Base-by-base conservation (phyloP, 35 echinoderm and acorn worm species). In the Lytechinus pictus region DNA sequence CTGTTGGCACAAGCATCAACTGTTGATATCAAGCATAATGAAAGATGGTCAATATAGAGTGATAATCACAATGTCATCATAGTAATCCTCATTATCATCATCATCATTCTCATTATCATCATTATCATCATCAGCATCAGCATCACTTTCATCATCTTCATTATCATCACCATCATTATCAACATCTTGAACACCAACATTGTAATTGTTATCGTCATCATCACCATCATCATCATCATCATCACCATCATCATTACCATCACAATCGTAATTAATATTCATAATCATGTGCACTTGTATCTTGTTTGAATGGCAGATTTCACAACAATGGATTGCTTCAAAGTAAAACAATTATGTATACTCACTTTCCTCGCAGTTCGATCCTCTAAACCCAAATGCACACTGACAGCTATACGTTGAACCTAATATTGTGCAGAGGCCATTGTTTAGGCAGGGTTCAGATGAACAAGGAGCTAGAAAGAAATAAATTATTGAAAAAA, bases 41-140 rank as follows among this genome's bases (percentile, higher is more conserved):
- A 79, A 7, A 79, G 4, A n/a, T 24, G 66, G n/a, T 24, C 8
- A 24, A n/a, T 44, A 60, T 60, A 16, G 4, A 60, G 0, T 58
- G 56, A 87, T 88, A 52, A 9, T 88, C 44, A 90, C 0, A 52
- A 8, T 28, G 9, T 52, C 28, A 90, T 29, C n/a, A 52, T 10
- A 10, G 16, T 90, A 6, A 90, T 90, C 88, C 52, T 90, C 9
- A 52, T 88, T 21, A 87, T 87, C 5, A 87, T 87, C 1, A 87
- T 87, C 14, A 87, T 87, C 86, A 87, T 87, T 4, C 1, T 87
- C 86, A 87, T 87, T 4, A 87, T 87, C 86, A 88, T 27, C 86
- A 88, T 88, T 14, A 88, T 88, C 86, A 88, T 88, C 86, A 88
- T 88, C 86, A 88, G 8, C 86, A 28, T 88, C n/a, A 88, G 8